Evolutionary conservation across 2,113 vertebrate species (phyloP).

Genomic region (Aphyosemion australe): DNA sequence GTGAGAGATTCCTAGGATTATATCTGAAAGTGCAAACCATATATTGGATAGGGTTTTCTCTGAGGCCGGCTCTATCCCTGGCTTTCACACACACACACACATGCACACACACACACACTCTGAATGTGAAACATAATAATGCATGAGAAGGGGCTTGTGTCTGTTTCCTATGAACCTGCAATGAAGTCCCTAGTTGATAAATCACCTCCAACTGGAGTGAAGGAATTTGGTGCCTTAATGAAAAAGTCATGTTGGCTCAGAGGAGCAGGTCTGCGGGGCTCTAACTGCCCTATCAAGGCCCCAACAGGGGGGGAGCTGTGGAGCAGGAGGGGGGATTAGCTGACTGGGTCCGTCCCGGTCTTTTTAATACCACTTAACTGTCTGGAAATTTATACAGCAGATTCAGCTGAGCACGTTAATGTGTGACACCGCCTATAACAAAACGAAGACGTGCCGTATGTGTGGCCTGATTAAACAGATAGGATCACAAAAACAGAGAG

Average conservation of each 20-base stretch:
- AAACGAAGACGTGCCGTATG: conserved; percentile 18
- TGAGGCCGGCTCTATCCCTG: conserved; percentile 20
- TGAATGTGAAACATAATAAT: conserved; percentile 78
- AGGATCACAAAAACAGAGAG: conserved; percentile 9
- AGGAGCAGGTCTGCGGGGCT: conserved; percentile 66
- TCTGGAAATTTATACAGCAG: conserved; percentile 60
- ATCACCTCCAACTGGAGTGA: conserved; percentile 83
- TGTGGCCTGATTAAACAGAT: conserved; percentile 31
- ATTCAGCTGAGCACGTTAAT: conserved; percentile 43
- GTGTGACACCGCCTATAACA: conserved; percentile 30
- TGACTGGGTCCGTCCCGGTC: conserved; percentile 48
- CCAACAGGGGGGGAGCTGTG: conserved; percentile 59
- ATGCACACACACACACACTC: conserved; percentile 29
- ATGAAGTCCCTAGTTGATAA: conserved; percentile 82
- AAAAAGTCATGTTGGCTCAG: conserved; percentile 85
- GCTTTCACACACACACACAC: conserved; percentile 18
- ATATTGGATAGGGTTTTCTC: conserved; percentile 30
- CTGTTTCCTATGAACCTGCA: conserved; percentile 84
- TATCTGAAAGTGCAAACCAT: conserved; percentile 42
- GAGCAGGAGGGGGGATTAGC: conserved; percentile 27
- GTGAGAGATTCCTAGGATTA: conserved; percentile 52
- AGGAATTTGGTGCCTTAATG: conserved; percentile 88
- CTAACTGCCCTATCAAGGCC: conserved; percentile 60
- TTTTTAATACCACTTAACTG: conserved; percentile 68
- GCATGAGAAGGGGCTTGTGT: conserved; percentile 70